These are phyloP conservation scores for Lutjanus argentimaculatus DNA, from an alignment of 2,797 vertebrate species.

Conservation along the genomic window DNA sequence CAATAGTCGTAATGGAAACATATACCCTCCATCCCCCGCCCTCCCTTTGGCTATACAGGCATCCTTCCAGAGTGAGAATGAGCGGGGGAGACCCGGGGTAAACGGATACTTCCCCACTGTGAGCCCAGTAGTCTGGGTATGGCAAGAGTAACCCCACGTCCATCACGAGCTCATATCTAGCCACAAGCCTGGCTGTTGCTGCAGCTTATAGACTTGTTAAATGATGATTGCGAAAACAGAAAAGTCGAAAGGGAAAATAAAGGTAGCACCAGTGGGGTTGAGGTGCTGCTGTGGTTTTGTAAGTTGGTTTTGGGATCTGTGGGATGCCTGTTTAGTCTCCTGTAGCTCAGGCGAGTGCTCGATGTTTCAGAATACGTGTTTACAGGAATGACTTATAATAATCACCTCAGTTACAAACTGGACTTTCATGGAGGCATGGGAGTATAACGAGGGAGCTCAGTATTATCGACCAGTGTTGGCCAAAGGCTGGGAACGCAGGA, in stretches of 20 bases:
- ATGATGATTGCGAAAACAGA: slow-evolving; percentile 77
- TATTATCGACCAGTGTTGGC: slow-evolving; percentile 20
- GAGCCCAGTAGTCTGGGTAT: slow-evolving; percentile 69
- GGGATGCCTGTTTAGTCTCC: slow-evolving; percentile 60
- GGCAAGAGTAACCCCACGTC: slow-evolving; percentile 60
- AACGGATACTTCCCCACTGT: slow-evolving; percentile 78
- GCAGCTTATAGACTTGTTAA: slow-evolving; percentile 65
- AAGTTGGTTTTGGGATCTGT: slow-evolving; percentile 73
- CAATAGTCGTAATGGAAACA: slow-evolving; percentile 78
- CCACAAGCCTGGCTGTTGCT: slow-evolving; percentile 42
- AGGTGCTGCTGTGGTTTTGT: slow-evolving; percentile 71
- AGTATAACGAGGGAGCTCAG: not conserved
- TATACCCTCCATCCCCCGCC: slow-evolving; percentile 28
- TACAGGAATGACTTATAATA: slow-evolving; percentile 37
- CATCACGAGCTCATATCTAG: slow-evolving; percentile 59
- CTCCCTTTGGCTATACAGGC: slow-evolving; percentile 60
- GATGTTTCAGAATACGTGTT: slow-evolving; percentile 38
- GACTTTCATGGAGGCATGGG: slow-evolving; percentile 12
- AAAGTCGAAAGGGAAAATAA: slow-evolving; percentile 53
- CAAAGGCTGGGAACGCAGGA: slow-evolving; percentile 44
- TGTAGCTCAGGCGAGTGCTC: not conserved
- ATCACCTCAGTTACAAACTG: slow-evolving; percentile 34
- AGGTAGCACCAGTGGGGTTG: slow-evolving; percentile 41
- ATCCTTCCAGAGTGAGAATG: slow-evolving; percentile 66
- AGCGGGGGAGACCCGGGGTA: slow-evolving; percentile 69